Base-by-base conservation (phyloP, 2,113 vertebrate species). In the Epinephelus fuscoguttatus region DNA sequence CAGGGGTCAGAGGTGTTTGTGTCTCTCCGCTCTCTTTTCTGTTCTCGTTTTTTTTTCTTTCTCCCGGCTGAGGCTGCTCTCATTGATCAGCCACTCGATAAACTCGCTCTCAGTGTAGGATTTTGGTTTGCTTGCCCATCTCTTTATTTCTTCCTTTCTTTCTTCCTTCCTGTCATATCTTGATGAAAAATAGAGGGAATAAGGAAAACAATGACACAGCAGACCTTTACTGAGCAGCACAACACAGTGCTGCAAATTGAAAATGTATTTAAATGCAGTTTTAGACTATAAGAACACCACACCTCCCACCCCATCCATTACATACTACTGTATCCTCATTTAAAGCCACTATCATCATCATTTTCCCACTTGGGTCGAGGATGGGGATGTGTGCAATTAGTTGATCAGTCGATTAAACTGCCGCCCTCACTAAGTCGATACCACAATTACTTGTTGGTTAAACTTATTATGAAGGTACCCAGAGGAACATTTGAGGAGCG, bases 51-150 rank as follows among this genome's bases (percentile, higher is more conserved):
- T 60, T 57, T 72, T 55, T 14, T 5, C 73, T 30, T 12, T 30
- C 11, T 68, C 72, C 45, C 69, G 74, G 70, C 78, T 40, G 56
- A 75, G 27, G 45, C 49, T 53, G 52, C 73, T 37, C 73, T 76
- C 66, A 82, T 75, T 78, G 59, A 86, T 70, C 66, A 80, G 71
- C 57, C 33, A 25, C 55, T 89, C 55, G 53, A 82, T 62, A 63
- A 88, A 81, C 40, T 64, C 42, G 5, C 70, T 33, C 2, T 75
- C 11, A 40, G 30, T 81, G 63, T 57, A 56, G 66, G 45, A 59
- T 60, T 82, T 49, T 57, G 1, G 42, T 45, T 45, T 2, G 42
- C 42, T 45, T 45, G 42, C 42, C 42, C 11, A 11, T 45, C 37
- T 57, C 60, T 13, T 55, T 42, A 2, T 15, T 21, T 56, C 4